Evolutionary conservation across 2,888 invertebrate species (phyloP).

Genomic region (Tigriopus californicus): DNA sequence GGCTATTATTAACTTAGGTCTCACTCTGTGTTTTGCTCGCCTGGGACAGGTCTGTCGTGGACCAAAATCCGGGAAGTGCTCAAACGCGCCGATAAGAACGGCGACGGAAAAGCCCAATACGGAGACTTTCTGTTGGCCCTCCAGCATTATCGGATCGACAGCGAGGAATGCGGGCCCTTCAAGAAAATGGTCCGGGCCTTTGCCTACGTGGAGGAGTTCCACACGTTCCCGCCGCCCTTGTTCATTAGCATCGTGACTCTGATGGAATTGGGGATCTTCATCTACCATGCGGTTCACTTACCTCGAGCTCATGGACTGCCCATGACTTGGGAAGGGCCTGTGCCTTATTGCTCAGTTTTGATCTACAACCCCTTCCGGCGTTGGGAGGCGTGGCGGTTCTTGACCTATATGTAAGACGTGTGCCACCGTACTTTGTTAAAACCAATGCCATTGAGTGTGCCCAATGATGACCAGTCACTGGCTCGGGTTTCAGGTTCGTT

Average conservation of each 20-base stretch:
- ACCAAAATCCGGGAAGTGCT: constrained; percentile 4
- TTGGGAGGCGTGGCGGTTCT: constrained; percentile 42
- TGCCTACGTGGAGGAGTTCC: constrained; percentile 13
- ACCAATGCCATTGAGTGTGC: no score
- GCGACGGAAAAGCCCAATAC: constrained; percentile 2
- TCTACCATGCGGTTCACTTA: constrained; percentile 16
- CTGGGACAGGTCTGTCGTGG: background rate
- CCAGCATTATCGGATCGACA: background rate
- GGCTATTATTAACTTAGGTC: no score
- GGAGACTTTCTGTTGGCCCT: constrained; percentile 2
- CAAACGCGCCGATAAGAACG: background rate
- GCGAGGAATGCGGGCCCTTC: background rate
- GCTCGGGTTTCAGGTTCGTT: constrained; percentile 3
- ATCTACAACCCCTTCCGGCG: constrained; percentile 44
- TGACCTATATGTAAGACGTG: constrained; percentile 15
- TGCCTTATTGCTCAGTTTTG: constrained; percentile 24
- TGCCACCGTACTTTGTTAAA: no score
- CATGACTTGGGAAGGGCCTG: constrained; percentile 17
- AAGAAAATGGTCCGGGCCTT: constrained; percentile 3
- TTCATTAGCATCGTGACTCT: constrained; percentile 9
- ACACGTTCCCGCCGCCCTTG: background rate
- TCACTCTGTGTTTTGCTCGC: no score
- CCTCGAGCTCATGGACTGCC: constrained; percentile 1
- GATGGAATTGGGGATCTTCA: constrained; percentile 1
- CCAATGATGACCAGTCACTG: no score